A percentile compares a stretch with the other conserved stretches of the same genome.
These are phyloP conservation scores for Acanthurus tractus DNA, from an alignment of 2,797 vertebrate species.

Conservation along the genomic window DNA sequence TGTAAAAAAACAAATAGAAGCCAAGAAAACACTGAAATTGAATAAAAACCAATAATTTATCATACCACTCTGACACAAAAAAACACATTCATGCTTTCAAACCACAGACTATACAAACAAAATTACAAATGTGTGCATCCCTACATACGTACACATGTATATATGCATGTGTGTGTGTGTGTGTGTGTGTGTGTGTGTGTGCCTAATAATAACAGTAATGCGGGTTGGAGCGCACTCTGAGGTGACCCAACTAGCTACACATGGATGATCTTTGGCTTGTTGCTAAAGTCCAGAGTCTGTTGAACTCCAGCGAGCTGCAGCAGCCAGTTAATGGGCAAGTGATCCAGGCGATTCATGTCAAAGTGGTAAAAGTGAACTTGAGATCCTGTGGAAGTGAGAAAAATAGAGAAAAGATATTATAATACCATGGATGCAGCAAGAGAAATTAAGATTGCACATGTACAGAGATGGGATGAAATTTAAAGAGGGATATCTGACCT, in stretches of 20 bases:
- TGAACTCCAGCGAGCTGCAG: constrained; percentile 91
- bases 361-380: constrained; percentile 90
- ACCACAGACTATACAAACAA: background rate
- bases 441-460: background rate
- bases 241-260: constrained; percentile 71
- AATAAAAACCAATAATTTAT: background rate
- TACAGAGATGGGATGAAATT: background rate
- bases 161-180: too few relatives aligned
- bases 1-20: background rate
- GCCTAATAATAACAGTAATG: constrained; percentile 2
- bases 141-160: background rate
- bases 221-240: background rate
- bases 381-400: constrained; percentile 81
- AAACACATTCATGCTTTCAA: background rate
- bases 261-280: constrained; percentile 85
- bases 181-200: too few relatives aligned
- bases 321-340: constrained; percentile 91
- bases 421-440: background rate
- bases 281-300: constrained; percentile 87
- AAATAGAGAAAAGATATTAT: too few relatives aligned
- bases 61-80: background rate
- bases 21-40: background rate
- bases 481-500: constrained; percentile 78
- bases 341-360: constrained; percentile 92
- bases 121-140: background rate